Evolutionary conservation across 2,797 vertebrate species (phyloP).

Genomic region (Phataginus tricuspis): DNA sequence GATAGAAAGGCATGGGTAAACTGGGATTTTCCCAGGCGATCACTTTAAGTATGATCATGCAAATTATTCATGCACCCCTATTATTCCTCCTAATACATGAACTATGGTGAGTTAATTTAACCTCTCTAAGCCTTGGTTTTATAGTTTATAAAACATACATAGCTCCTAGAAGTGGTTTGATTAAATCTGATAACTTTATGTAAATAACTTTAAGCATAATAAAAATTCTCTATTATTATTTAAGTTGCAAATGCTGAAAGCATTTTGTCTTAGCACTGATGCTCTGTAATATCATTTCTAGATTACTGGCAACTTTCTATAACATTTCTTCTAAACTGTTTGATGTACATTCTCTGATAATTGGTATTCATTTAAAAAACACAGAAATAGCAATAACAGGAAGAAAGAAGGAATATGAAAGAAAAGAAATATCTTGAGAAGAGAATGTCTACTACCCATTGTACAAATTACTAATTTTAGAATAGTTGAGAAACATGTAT

Average conservation of each 20-base stretch:
- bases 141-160: neutral
- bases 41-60: neutral
- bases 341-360: neutral
- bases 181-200: neutral
- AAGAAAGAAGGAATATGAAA: neutral
- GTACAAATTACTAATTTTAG: neutral
- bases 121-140: neutral
- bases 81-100: neutral
- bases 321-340: neutral
- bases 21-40: neutral
- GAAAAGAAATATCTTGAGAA: neutral
- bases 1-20: neutral
- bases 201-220: neutral
- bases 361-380: neutral
- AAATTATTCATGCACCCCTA: neutral
- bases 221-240: neutral
- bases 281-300: neutral
- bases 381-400: neutral
- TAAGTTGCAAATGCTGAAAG: neutral
- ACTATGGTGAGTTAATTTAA: neutral
- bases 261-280: neutral
- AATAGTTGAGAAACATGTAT: neutral
- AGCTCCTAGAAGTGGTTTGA: neutral
- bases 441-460: neutral
- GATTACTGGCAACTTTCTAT: neutral